These are phyloP conservation scores for Galeopterus variegatus DNA, from an alignment of 2,113 vertebrate species.

Conservation along the genomic window DNA sequence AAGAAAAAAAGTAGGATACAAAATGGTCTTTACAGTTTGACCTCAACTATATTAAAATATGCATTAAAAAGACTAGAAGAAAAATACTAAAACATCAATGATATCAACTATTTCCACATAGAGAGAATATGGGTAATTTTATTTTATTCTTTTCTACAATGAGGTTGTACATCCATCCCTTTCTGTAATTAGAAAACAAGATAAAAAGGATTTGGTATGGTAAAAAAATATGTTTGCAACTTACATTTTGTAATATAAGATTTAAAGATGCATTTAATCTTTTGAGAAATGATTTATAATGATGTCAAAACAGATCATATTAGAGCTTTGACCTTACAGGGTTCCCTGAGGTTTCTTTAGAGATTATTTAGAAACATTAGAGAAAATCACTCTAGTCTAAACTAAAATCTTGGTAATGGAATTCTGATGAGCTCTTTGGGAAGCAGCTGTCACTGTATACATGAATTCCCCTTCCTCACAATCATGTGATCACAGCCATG, in stretches of 20 bases:
- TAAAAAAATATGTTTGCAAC: background rate
- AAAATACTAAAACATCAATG: constrained; percentile 49
- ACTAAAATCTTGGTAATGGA: constrained; percentile 8
- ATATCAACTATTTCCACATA: background rate
- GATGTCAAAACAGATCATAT: background rate
- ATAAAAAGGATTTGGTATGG: background rate
- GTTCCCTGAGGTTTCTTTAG: background rate
- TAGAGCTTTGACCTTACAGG: background rate
- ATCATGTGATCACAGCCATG: background rate
- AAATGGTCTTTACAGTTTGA: constrained; percentile 24
- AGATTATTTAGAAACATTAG: constrained; percentile 55
- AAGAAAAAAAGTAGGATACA: constrained; percentile 8
- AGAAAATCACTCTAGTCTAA: constrained; percentile 37
- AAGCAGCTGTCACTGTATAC: background rate
- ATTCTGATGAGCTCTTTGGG: constrained; percentile 51
- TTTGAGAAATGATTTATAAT: constrained; percentile 60
- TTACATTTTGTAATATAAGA: constrained; percentile 47
- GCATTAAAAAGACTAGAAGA: background rate
- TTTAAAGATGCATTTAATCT: constrained; percentile 51
- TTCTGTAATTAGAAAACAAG: constrained; percentile 41
- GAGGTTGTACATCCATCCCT: background rate
- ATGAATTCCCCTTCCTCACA: constrained; percentile 40
- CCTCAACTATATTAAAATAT: background rate
- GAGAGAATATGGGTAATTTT: background rate
- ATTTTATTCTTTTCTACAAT: constrained; percentile 46